Evolutionary conservation across 1,140 invertebrate genomes (phyloP), one percentile per base, ranked within the genome.

Genomic region (Drosophila varians): DNA sequence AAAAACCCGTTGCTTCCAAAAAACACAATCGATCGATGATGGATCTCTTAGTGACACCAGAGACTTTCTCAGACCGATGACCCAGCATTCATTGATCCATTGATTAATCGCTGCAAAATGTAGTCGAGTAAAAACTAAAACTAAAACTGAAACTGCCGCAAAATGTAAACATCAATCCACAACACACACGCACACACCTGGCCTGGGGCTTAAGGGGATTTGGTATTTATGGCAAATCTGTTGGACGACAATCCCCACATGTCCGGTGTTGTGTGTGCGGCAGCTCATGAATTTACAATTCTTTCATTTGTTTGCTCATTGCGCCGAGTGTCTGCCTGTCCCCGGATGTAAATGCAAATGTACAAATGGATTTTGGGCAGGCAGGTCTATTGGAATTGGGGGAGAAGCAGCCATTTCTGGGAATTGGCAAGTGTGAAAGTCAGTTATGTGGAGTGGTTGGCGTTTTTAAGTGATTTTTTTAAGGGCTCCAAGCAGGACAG

Each of bases 401-500:
- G n/a, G n/a, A 21, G 4, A 21, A 21, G 21, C 4, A 21, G 4
- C 21, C 6, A 36, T 36, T 36, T 14, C 34, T 14, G n/a, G 34
- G 34, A 14, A 36, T 36, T 14, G 3, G 34, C n/a, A 36, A 36
- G 34, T 36, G 34, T 3, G 34, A 14, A 14, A 36, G 34, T 36
- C 34, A 5, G 34, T 12, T 14, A n/a, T 36, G n/a, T n/a, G 28
- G 28, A 11, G 9, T 31, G 12, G 34, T 14, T 36, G 5, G n/a
- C 34, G 12, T 38, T 38, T 38, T 38, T 4, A 38, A 14, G 12
- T 0, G 12, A 6, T 38, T 38, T 38, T 14, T 14, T 14, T 0
- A 7, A 7, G 7, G 2, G 6, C 28, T 61, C 73, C 76, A 87
- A 86, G 73, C 80, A 87, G 48, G 76, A 72, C 76, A n/a, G n/a